Evolutionary conservation across 2,113 vertebrate species (phyloP).

Genomic region (Limanda limanda): DNA sequence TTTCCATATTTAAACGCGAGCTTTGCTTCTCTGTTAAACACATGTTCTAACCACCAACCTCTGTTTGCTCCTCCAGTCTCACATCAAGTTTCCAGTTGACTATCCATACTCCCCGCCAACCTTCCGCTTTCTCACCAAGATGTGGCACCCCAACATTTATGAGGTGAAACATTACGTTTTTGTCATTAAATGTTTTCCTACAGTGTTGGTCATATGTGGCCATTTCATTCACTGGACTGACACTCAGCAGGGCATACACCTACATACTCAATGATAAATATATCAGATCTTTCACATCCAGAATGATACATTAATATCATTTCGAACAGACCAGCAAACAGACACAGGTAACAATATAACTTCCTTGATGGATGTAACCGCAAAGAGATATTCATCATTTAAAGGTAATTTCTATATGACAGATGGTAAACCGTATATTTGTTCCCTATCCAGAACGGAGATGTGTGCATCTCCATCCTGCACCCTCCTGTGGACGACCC

Average conservation of each 20-base stretch:
- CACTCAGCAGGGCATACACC: too few relatives aligned
- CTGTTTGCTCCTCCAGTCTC: slow-evolving; percentile 85
- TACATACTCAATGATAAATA: too few relatives aligned
- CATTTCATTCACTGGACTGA: too few relatives aligned
- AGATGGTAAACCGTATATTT: background rate
- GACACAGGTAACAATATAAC: background rate
- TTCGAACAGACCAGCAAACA: too few relatives aligned
- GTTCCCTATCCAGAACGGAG: slow-evolving; percentile 88
- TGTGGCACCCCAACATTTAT: slow-evolving; percentile 99
- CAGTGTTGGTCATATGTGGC: background rate
- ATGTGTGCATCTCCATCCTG: slow-evolving; percentile 98
- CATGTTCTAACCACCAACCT: slow-evolving; percentile 12
- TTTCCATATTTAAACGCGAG: too few relatives aligned
- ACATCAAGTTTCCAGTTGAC: slow-evolving; percentile 98
- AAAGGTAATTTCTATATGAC: background rate
- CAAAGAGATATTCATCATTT: background rate
- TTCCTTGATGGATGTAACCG: too few relatives aligned
- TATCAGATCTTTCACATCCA: too few relatives aligned
- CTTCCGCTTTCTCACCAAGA: slow-evolving; percentile 99
- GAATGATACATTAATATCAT: too few relatives aligned
- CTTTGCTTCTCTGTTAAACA: background rate
- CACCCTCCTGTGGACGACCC: slow-evolving; percentile 98
- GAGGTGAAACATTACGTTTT: slow-evolving; percentile 85
- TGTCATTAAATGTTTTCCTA: background rate
- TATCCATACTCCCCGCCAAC: slow-evolving; percentile 98